Evolutionary conservation across 1,140 invertebrate species (phyloP), one percentile per base, ranked within the genome.

Genomic region (Muscidifurax raptorellus): DNA sequence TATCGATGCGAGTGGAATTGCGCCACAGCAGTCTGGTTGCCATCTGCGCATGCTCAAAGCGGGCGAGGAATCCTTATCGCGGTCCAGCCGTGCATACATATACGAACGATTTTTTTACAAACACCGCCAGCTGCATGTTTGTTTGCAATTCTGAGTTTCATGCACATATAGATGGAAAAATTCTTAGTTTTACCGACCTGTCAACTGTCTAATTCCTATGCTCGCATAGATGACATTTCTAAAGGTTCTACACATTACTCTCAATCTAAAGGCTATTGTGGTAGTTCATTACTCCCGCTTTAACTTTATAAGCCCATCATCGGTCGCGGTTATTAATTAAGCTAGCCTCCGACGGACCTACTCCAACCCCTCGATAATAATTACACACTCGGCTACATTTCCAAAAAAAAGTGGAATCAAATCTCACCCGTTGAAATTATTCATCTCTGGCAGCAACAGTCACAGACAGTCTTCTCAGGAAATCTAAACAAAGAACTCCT

Each of bases 361-460:
- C 10, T 6, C 10, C 36, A 36, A 36, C 32, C 32, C 32, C 32
- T 36, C 32, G 32, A 36, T 40, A 40, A 47, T 47, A 47, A 47
- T 76, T 77, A 59, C 28, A 76, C 9, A 76, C 32, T 25, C 40
- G 44, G 4, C 1, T 27, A 59, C 2, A 47, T 5, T 4, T 4
- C 15, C 18, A 52, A 52, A n/a, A n/a, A 59, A 7, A 59, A 59
- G 52, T 5, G 13, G 15, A n/a, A 59, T 5, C 2, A 22, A 59
- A 22, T 67, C 78, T 81, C 52, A 81, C 80, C 80, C 69, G 69
- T 40, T 72, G 52, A 69, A 81, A n/a, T 59, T 3, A 59, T 52
- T 59, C 80, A 81, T 72, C 52, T 59, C 52, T 22, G 44, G 3
- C 18, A 59, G 6, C 6, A 59, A 59, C n/a, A 59, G 52, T 59